Base-by-base conservation (phyloP, 2,113 vertebrate species). In the Cryptotis parvus region DNA sequence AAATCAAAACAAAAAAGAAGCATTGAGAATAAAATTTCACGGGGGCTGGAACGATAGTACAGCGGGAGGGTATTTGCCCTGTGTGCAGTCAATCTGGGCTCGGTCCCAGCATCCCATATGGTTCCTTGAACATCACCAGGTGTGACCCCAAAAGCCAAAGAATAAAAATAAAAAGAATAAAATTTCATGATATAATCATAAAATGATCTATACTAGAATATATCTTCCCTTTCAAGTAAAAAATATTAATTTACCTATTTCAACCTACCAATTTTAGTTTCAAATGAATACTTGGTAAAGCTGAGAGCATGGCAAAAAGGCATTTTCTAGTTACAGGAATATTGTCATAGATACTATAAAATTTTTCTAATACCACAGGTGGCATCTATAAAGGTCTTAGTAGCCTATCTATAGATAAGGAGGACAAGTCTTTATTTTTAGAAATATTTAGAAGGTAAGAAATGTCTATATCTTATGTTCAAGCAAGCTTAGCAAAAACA, bases 101-200 rank as follows among this genome's bases (percentile, higher is more conserved):
- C n/a, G n/a, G n/a, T n/a, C n/a, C n/a, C n/a, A n/a, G n/a, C n/a
- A n/a, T n/a, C n/a, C n/a, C n/a, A n/a, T n/a, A n/a, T n/a, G n/a
- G n/a, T n/a, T n/a, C n/a, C n/a, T n/a, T n/a, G n/a, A n/a, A n/a
- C n/a, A n/a, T n/a, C n/a, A 49, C 45, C 45, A 6, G 45, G 10
- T 49, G 14, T 49, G 45, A 10, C 45, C 45, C 45, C 2, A 12
- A 49, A 49, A 49, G n/a, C n/a, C 45, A 49, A 49, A n/a, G n/a
- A 49, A 49, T 14, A 49, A 49, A 49, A 49, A 45, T 6, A 45
- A 49, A 14, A 84, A 88, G n/a, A 79, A 52, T 63, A 82, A 55
- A 49, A 70, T 45, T 89, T 93, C n/a, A 89, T 33, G 86, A 74
- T 66, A 73, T 2, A 76, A 78, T 85, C 29, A 85, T 31, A 89